Conservation (phyloP, 2,797 vertebrate species). For the Paramormyrops hopkinsi region DNA sequence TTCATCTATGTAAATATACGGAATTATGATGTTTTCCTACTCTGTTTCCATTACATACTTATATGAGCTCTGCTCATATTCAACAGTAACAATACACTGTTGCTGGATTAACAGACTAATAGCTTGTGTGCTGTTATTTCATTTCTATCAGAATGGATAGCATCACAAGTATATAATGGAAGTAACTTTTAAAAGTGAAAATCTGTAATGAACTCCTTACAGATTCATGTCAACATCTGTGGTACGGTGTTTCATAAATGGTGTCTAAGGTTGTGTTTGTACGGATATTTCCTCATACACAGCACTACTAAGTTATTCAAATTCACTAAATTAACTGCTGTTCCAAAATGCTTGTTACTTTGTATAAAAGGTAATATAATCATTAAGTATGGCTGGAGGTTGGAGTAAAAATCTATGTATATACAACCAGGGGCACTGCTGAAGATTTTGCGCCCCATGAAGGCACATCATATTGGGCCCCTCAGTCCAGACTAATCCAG, state of each 20-base stretch:
- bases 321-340: not conserved
- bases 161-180: not conserved
- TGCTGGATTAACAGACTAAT: not conserved
- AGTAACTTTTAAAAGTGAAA: not conserved
- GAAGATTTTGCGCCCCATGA: no score
- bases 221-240: not conserved
- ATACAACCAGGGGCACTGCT: not conserved
- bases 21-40: not conserved
- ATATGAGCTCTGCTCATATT: not conserved
- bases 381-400: not conserved
- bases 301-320: not conserved
- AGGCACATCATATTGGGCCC: no score
- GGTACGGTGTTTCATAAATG: not conserved
- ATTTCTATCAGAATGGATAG: not conserved
- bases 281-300: not conserved
- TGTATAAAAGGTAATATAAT: not conserved
- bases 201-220: not conserved
- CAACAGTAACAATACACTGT: not conserved
- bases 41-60: not conserved
- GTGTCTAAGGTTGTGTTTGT: not conserved
- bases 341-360: not conserved
- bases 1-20: not conserved
- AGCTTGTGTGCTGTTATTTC: not conserved
- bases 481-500: no score
- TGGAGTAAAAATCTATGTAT: not conserved